phyloP scores from a whole-genome alignment of 2,113 vertebrate genomes.

The Pollachius pollachius region DNA sequence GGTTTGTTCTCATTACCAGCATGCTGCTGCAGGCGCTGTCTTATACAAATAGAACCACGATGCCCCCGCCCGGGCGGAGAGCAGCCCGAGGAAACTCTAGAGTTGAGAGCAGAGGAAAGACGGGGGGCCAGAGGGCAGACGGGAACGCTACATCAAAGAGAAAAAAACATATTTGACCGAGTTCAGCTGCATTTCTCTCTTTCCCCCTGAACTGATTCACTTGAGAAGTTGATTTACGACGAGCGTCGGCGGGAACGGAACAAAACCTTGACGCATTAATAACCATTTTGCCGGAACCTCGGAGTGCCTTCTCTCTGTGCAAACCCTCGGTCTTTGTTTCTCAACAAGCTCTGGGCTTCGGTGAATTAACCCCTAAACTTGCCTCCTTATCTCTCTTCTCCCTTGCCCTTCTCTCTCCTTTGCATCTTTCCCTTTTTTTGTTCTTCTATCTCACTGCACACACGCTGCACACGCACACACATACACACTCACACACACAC shows the following conservation, averaged over 20 bases:
- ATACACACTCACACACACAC: conserved; percentile 16
- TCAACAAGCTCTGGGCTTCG: conserved; percentile 79
- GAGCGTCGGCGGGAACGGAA: too few species aligned
- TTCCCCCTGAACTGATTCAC: background rate
- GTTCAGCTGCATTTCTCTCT: background rate
- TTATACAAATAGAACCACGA: conserved; percentile 26
- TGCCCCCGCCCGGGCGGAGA: conserved; percentile 2
- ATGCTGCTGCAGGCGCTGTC: conserved; percentile 1
- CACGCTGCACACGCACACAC: conserved; percentile 17
- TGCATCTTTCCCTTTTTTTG: conserved; percentile 61
- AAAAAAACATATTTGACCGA: too few species aligned
- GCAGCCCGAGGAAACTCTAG: background rate
- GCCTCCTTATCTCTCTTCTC: conserved; percentile 85
- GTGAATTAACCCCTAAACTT: conserved; percentile 90
- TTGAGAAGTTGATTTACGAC: conserved; percentile 17
- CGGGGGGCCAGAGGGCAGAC: too few species aligned
- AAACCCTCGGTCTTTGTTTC: background rate
- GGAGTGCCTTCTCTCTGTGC: conserved; percentile 71
- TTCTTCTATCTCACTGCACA: conserved; percentile 39
- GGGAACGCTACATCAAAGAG: background rate
- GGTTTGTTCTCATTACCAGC: conserved; percentile 16
- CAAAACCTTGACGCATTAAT: too few species aligned
- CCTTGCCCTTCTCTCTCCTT: conserved; percentile 64
- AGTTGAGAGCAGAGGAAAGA: background rate
- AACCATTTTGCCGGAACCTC: conserved; percentile 29